These are phyloP conservation scores for Phytoseiulus persimilis DNA, from an alignment of 2,888 invertebrate species.

Conservation along the genomic window DNA sequence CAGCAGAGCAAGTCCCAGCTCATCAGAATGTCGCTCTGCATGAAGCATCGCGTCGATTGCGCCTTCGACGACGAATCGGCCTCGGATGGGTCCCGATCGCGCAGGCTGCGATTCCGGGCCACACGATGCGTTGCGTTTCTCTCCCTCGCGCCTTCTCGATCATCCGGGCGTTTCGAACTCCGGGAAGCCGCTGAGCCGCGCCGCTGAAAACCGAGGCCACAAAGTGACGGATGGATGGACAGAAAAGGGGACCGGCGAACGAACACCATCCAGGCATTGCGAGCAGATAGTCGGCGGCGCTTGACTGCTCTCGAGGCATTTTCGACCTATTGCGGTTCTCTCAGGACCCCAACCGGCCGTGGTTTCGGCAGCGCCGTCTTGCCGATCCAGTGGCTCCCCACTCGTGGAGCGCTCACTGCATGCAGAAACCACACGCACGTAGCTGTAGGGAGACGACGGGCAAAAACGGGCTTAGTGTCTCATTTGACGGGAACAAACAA, in stretches of 20 bases:
- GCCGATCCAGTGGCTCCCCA: no score
- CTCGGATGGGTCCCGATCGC: no score
- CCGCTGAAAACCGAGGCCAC: neutral
- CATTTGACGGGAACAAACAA: neutral
- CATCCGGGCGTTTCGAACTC: neutral
- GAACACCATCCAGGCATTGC: no score
- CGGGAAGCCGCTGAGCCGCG: no score
- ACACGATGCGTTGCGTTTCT: neutral
- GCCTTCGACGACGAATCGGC: neutral
- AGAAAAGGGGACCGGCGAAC: no score
- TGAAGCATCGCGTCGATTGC: neutral
- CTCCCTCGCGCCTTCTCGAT: neutral
- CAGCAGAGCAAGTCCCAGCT: neutral
- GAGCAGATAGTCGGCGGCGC: neutral
- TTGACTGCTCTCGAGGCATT: neutral
- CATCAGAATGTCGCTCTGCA: neutral
- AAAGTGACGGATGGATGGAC: neutral
- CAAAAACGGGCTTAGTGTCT: neutral
- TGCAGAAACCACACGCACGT: neutral
- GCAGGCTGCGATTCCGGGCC: neutral
- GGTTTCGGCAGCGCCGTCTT: no score
- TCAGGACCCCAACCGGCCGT: no score
- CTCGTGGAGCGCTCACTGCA: no score
- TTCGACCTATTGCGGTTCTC: neutral
- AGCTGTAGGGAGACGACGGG: neutral